Conservation (phyloP, 2,888 invertebrate species). For the Napeogenes inachia region DNA sequence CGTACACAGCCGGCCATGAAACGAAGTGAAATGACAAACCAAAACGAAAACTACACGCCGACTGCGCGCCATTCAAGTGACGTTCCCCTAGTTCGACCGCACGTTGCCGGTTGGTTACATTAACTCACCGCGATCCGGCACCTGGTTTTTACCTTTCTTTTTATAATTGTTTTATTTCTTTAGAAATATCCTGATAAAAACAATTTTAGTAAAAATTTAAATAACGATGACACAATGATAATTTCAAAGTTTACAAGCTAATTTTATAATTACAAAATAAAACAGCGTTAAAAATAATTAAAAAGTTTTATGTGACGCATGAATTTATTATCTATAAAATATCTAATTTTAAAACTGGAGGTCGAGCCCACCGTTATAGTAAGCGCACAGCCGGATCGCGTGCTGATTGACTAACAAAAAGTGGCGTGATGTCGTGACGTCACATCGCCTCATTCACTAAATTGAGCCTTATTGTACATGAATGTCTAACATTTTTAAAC, state of each 20-base stretch:
- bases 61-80: slow-evolving; percentile 33
- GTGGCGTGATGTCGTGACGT: slow-evolving; percentile 77
- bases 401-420: slow-evolving; percentile 67
- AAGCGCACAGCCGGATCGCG: slow-evolving; percentile 62
- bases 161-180: slow-evolving; percentile 8
- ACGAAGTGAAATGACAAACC: slow-evolving; percentile 47
- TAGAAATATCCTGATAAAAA: no score
- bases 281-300: not conserved
- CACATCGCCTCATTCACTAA: slow-evolving; percentile 68
- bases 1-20: slow-evolving; percentile 37
- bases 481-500: not conserved
- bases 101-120: slow-evolving; percentile 55
- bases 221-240: not conserved
- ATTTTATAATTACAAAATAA: not conserved
- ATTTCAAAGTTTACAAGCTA: no score
- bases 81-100: slow-evolving; percentile 46
- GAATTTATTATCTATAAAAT: slow-evolving; percentile 10
- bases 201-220: slow-evolving; percentile 1
- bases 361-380: slow-evolving; percentile 34
- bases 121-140: slow-evolving; percentile 61
- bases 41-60: slow-evolving; percentile 33
- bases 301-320: not conserved
- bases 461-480: slow-evolving; percentile 50
- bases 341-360: slow-evolving; percentile 33
- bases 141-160: slow-evolving; percentile 27